Percentiles rank a stretch among this genome's conserved stretches.
phyloP scores from a whole-genome alignment of 2,888 invertebrate genomes.

The Gnatocerus cornutus region DNA sequence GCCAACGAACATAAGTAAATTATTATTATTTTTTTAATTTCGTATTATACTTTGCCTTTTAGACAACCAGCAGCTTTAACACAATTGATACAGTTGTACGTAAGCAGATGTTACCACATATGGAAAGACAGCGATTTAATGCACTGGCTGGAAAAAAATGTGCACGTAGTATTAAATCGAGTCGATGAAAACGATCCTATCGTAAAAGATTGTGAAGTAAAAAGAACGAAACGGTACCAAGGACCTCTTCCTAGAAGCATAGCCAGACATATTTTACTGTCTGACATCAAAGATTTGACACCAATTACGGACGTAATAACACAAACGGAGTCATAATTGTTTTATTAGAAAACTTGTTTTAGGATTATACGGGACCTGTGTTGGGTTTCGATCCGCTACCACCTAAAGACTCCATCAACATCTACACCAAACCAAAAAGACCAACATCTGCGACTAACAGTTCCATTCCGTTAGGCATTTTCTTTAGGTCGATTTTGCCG shows the following conservation, averaged over 20 bases:
- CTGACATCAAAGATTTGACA: constrained; percentile 80
- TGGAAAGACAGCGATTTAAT: constrained; percentile 86
- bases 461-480: constrained; percentile 72
- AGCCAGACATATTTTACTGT: constrained; percentile 80
- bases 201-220: constrained; percentile 76
- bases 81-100: constrained; percentile 82
- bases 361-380: constrained; percentile 74
- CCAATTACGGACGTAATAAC: constrained; percentile 60
- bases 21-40: background rate
- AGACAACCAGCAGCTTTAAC: constrained; percentile 79
- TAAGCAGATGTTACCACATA: constrained; percentile 81
- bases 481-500: constrained; percentile 83
- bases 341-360: constrained; percentile 48
- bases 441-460: constrained; percentile 59
- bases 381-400: constrained; percentile 87
- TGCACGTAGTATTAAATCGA: constrained; percentile 77
- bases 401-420: constrained; percentile 82
- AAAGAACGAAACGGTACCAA: constrained; percentile 77
- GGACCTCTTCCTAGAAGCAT: constrained; percentile 78
- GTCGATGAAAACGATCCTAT: constrained; percentile 78
- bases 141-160: constrained; percentile 85
- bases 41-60: constrained; percentile 43
- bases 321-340: background rate
- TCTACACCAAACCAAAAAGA: constrained; percentile 76
- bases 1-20: constrained; percentile 53